Evolutionary conservation across 2,888 invertebrate genomes (phyloP).

Genomic region (Acleris sparsana): DNA sequence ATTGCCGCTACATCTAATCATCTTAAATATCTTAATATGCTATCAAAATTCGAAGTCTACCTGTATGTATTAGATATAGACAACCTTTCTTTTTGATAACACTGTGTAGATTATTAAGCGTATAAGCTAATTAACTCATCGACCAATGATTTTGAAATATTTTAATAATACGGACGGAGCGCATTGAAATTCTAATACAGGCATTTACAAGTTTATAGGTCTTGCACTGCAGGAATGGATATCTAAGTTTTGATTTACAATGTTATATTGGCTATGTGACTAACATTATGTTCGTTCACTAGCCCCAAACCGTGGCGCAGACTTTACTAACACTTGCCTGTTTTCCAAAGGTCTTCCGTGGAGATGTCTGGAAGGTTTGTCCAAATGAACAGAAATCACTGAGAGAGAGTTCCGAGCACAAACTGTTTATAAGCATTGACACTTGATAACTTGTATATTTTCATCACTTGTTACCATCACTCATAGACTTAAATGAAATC

Average conservation of each 20-base stretch:
- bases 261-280: slow-evolving; percentile 45
- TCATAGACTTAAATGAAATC: slow-evolving; percentile 40
- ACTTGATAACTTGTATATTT: slow-evolving; percentile 52
- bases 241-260: slow-evolving; percentile 9
- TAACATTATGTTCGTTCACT: slow-evolving; percentile 57
- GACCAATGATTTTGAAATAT: neutral
- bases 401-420: slow-evolving; percentile 73
- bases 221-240: slow-evolving; percentile 31
- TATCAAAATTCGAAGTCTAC: slow-evolving; percentile 11
- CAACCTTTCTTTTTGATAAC: slow-evolving; percentile 6
- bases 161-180: slow-evolving; percentile 2
- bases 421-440: slow-evolving; percentile 55
- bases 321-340: slow-evolving; percentile 75
- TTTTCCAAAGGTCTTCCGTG: slow-evolving; percentile 86
- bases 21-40: neutral
- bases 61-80: slow-evolving; percentile 1
- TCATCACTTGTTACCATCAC: slow-evolving; percentile 68
- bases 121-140: slow-evolving; percentile 4
- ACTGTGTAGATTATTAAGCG: slow-evolving; percentile 4
- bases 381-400: slow-evolving; percentile 71
- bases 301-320: slow-evolving; percentile 73
- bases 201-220: slow-evolving; percentile 30
- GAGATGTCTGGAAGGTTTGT: slow-evolving; percentile 87
- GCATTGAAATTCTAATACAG: slow-evolving; percentile 19
- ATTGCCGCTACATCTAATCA: slow-evolving; percentile 1